Conservation (phyloP, 2,113 vertebrate genomes). For the Melierax canorus region DNA sequence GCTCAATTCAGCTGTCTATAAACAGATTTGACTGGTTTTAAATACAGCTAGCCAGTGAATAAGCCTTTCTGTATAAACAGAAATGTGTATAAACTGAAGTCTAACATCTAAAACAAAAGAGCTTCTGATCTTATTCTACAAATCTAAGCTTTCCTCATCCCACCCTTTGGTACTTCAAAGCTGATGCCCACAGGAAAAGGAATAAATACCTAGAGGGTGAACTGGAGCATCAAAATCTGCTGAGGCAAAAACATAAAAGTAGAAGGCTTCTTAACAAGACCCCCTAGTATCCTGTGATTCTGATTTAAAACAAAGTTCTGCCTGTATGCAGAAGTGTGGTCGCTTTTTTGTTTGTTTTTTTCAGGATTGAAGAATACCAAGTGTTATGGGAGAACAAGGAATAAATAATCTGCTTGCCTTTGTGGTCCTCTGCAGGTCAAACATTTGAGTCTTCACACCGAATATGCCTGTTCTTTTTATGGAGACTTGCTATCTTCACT, state of each 20-base stretch:
- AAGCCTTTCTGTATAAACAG: not conserved
- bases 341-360: too few species aligned
- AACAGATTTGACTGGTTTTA: not conserved
- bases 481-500: not conserved
- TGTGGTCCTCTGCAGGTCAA: not conserved
- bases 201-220: conserved; percentile 1
- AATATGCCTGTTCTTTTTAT: not conserved
- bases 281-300: not conserved
- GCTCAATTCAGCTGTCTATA: not conserved
- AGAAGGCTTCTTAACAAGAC: not conserved
- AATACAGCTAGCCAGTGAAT: not conserved
- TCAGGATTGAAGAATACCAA: not conserved
- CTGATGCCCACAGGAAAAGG: not conserved
- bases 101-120: not conserved
- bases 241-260: not conserved
- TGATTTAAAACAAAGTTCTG: not conserved
- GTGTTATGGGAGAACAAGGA: not conserved
- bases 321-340: not conserved
- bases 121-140: not conserved
- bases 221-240: not conserved
- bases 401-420: not conserved
- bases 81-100: not conserved
- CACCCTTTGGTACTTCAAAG: conserved; percentile 5
- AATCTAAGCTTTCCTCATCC: conserved; percentile 6
- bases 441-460: not conserved